Percentiles rank a stretch among this genome's conserved stretches.
Evolutionary conservation across 2,797 vertebrate species (phyloP).

Genomic region (Fistularia tabacaria): DNA sequence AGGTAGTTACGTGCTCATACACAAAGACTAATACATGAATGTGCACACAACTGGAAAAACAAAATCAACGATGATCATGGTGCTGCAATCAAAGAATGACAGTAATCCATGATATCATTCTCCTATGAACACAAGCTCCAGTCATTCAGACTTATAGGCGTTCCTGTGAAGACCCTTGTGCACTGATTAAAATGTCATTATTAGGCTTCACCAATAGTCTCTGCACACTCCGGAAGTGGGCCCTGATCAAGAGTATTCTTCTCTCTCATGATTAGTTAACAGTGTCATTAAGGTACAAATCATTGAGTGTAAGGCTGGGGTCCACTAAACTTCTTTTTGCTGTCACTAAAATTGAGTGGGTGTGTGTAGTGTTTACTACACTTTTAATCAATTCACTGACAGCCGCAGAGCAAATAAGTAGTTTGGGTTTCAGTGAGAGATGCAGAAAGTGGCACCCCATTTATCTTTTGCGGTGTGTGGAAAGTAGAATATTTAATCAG

Average conservation of each 20-base stretch:
- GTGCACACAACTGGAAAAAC: constrained; percentile 21
- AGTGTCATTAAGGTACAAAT: constrained; percentile 55
- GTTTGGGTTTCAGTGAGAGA: constrained; percentile 36
- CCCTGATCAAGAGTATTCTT: constrained; percentile 45
- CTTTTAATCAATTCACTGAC: constrained; percentile 48
- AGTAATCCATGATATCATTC: constrained; percentile 38
- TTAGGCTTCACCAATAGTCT: constrained; percentile 36
- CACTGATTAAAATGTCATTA: constrained; percentile 62
- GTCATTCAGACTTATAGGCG: constrained; percentile 21
- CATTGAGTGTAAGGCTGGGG: constrained; percentile 28
- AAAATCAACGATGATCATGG: constrained; percentile 33
- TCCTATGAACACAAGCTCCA: constrained; percentile 29
- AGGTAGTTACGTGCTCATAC: neutral
- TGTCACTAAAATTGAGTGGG: constrained; percentile 49
- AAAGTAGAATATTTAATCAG: constrained; percentile 39
- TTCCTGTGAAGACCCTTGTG: constrained; percentile 37
- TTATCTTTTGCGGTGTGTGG: constrained; percentile 36
- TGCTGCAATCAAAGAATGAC: constrained; percentile 34
- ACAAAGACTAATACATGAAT: constrained; percentile 14
- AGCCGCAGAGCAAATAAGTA: constrained; percentile 41
- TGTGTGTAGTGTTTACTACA: constrained; percentile 41
- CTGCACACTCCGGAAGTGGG: constrained; percentile 15
- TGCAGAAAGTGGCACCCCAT: constrained; percentile 39
- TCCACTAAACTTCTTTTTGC: constrained; percentile 34
- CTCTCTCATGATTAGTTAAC: constrained; percentile 49